phyloP scores from a whole-genome alignment of 2,888 invertebrate genomes.

The Nowickia ferox region DNA sequence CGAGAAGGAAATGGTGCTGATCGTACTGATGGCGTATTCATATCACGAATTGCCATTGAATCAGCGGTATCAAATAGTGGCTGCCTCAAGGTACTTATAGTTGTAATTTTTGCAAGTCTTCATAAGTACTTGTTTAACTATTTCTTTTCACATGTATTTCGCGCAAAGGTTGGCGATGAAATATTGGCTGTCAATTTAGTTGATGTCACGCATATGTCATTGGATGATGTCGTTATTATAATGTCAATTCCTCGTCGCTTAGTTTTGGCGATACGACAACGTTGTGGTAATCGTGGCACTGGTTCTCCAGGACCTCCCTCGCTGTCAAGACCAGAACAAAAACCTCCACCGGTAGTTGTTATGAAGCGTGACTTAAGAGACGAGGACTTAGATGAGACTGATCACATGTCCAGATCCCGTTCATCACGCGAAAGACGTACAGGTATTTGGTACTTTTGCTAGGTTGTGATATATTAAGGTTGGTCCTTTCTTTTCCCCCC shows the following conservation, averaged over 20 bases:
- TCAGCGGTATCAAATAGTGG: constrained; percentile 99
- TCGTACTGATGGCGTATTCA: constrained; percentile 97
- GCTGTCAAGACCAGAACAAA: constrained; percentile 89
- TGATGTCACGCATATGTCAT: constrained; percentile 98
- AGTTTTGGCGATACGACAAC: constrained; percentile 95
- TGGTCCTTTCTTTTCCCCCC: constrained; percentile 66
- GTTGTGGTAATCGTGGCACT: constrained; percentile 86
- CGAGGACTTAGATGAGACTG: constrained; percentile 88
- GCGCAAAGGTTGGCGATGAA: constrained; percentile 94
- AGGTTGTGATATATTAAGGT: constrained; percentile 79
- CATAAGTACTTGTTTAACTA: not conserved
- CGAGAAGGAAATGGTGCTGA: constrained; percentile 99
- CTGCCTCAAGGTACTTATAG: constrained; percentile 89
- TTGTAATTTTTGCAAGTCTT: not conserved
- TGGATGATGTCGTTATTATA: constrained; percentile 99
- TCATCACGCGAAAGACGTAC: constrained; percentile 84
- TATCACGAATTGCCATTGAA: constrained; percentile 96
- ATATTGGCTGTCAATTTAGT: constrained; percentile 99
- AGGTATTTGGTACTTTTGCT: constrained; percentile 81
- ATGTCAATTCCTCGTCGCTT: constrained; percentile 99
- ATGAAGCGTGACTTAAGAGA: constrained; percentile 94
- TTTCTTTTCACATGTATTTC: not conserved
- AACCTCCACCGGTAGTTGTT: constrained; percentile 95
- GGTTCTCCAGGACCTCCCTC: constrained; percentile 82
- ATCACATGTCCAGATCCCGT: constrained; percentile 84